Conservation (phyloP, 2,888 invertebrate genomes). For the Cybosia mesomella region DNA sequence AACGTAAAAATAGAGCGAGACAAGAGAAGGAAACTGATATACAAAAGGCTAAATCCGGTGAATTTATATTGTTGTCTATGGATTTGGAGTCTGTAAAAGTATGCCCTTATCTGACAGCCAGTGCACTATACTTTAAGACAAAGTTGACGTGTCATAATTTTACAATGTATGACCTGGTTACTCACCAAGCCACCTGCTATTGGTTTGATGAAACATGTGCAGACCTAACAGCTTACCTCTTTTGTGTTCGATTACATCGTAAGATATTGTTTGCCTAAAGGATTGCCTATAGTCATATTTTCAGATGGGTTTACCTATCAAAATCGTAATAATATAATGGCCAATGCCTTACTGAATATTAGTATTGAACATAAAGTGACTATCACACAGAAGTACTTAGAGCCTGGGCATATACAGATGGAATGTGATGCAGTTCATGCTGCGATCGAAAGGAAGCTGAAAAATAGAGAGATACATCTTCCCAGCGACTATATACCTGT, state of each 20-base stretch:
- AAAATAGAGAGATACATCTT: slow-evolving; percentile 13
- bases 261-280: slow-evolving; percentile 29
- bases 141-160: slow-evolving; percentile 49
- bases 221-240: slow-evolving; percentile 41
- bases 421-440: slow-evolving; percentile 18
- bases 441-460: slow-evolving; percentile 21
- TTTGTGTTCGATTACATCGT: slow-evolving; percentile 39
- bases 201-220: slow-evolving; percentile 45
- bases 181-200: slow-evolving; percentile 40
- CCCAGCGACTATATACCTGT: slow-evolving; percentile 11
- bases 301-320: slow-evolving; percentile 1
- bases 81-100: slow-evolving; percentile 47
- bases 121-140: slow-evolving; percentile 37
- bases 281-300: slow-evolving; percentile 2
- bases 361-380: slow-evolving; percentile 18
- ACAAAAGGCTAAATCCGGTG: slow-evolving; percentile 27
- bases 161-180: slow-evolving; percentile 38
- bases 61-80: slow-evolving; percentile 43
- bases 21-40: slow-evolving; percentile 44
- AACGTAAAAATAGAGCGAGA: slow-evolving; percentile 32
- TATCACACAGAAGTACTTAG: slow-evolving; percentile 25
- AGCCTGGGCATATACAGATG: slow-evolving; percentile 23
- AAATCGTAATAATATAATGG: slow-evolving; percentile 1
- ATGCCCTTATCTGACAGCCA: slow-evolving; percentile 36
- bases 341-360: slow-evolving; percentile 22